Evolutionary conservation across 2,888 invertebrate genomes (phyloP).

Genomic region (Mylabris sibirica): DNA sequence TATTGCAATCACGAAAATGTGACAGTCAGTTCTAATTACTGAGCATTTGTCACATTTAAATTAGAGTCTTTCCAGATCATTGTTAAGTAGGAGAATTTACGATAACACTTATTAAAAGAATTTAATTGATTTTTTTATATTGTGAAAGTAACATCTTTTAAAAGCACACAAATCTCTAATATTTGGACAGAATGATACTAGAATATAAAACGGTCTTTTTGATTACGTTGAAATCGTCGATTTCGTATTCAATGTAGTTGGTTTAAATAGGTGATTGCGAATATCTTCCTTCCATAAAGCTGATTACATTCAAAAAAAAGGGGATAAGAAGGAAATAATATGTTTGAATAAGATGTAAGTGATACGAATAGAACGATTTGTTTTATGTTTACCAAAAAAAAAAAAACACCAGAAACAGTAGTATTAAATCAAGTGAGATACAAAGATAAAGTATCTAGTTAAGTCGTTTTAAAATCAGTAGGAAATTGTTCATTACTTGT

Average conservation of each 20-base stretch:
- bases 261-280: slow-evolving; percentile 32
- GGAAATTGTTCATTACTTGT: neutral
- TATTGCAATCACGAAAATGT: too few species aligned
- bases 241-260: slow-evolving; percentile 43
- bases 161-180: slow-evolving; percentile 40
- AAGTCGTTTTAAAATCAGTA: neutral
- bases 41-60: neutral
- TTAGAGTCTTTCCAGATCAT: neutral
- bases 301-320: slow-evolving; percentile 41
- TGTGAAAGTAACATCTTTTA: neutral
- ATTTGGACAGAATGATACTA: slow-evolving; percentile 37
- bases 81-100: neutral
- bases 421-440: neutral
- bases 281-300: slow-evolving; percentile 46
- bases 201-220: slow-evolving; percentile 38
- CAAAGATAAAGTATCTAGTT: neutral
- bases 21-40: neutral
- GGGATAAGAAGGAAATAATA: neutral
- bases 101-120: neutral
- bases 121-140: neutral
- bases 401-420: neutral
- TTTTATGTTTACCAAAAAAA: neutral
- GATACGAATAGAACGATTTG: neutral
- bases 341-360: neutral
- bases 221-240: slow-evolving; percentile 46